phyloP scores from a whole-genome alignment of 1,140 invertebrate genomes.

The Alviniconcha marisindica region DNA sequence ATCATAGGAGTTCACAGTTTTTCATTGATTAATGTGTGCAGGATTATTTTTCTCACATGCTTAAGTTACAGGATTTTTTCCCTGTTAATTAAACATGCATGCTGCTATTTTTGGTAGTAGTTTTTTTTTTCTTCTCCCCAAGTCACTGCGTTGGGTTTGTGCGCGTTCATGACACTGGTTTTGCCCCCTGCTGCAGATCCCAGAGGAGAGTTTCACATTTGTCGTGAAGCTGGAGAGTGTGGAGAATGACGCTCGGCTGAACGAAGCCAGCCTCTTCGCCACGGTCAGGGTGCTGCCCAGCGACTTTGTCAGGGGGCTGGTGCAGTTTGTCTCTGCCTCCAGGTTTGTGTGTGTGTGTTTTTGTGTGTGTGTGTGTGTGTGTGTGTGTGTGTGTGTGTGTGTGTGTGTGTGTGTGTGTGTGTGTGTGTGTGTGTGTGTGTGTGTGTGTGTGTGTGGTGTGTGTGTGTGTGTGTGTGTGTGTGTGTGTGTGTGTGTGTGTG shows the following conservation, averaged over 20 bases:
- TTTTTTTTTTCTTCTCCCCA: too few species aligned
- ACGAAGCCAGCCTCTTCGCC: slow-evolving; percentile 52
- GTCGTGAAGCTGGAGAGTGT: slow-evolving; percentile 54
- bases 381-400: slow-evolving; percentile 17
- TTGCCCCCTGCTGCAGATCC: slow-evolving; percentile 50
- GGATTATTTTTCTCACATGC: too few species aligned
- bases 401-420: slow-evolving; percentile 15
- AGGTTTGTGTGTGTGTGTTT: slow-evolving; percentile 56
- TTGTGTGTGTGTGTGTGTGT: neutral
- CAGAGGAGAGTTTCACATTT: slow-evolving; percentile 64
- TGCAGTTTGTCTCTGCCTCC: slow-evolving; percentile 65
- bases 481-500: neutral
- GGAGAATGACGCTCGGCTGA: slow-evolving; percentile 59
- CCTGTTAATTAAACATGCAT: too few species aligned
- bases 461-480: neutral
- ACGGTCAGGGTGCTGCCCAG: slow-evolving; percentile 64
- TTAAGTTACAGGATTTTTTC: too few species aligned
- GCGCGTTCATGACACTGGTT: too few species aligned
- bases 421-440: neutral
- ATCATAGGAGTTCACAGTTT: too few species aligned
- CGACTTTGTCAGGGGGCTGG: slow-evolving; percentile 68
- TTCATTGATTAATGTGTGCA: too few species aligned
- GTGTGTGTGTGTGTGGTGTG: slow-evolving; percentile 16
- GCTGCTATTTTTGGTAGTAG: too few species aligned
- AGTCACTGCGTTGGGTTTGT: too few species aligned